Conservation (phyloP, 2,113 vertebrate species). For the Pseudopipra pipra region DNA sequence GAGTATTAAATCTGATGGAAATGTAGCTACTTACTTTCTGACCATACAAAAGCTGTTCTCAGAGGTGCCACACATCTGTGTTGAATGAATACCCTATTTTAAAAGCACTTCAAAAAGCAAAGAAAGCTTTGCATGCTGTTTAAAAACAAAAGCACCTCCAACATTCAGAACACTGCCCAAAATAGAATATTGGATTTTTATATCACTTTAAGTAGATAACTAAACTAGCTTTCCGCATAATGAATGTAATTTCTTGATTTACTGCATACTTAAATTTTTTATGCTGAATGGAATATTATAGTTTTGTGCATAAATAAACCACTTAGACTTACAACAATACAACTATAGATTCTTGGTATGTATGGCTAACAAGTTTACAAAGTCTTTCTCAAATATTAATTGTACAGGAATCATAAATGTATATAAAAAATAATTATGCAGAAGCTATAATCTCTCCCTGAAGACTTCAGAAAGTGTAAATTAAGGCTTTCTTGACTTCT, state of each 20-base stretch:
- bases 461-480: background rate
- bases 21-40: background rate
- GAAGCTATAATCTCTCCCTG: background rate
- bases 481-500: background rate
- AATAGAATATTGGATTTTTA: background rate
- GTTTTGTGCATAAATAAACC: background rate
- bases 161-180: background rate
- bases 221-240: background rate
- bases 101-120: background rate
- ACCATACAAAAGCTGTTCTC: background rate
- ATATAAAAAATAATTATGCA: background rate
- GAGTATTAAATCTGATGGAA: background rate
- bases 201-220: background rate
- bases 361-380: background rate
- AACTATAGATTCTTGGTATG: background rate
- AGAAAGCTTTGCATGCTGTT: background rate
- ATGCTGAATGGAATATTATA: background rate
- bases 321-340: background rate
- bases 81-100: background rate
- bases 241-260: background rate
- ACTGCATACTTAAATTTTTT: background rate
- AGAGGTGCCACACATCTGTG: too few species aligned
- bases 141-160: background rate
- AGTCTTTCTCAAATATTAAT: background rate
- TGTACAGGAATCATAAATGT: background rate